Conservation (phyloP, 2,113 vertebrate genomes). For the Thryonomys swinderianus region DNA sequence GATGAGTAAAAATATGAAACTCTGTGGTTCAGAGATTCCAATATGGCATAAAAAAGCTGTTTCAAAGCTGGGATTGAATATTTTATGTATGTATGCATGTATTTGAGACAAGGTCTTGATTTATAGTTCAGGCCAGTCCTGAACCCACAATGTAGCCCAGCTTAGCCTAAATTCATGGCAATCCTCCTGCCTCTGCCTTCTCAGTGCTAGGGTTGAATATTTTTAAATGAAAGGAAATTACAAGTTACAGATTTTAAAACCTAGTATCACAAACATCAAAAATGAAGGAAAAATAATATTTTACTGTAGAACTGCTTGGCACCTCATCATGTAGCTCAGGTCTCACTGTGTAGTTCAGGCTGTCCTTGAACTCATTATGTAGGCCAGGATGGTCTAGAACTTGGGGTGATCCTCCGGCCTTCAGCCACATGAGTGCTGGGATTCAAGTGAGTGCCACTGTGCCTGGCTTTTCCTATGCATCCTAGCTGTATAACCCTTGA, state of each 20-base stretch:
- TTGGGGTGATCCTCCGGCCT: neutral
- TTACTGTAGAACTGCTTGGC: neutral
- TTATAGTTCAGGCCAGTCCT: too few species aligned
- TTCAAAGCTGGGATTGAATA: neutral
- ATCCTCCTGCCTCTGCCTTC: too few species aligned
- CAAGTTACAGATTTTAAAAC: neutral
- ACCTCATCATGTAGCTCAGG: neutral
- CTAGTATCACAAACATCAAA: neutral
- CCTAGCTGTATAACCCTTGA: neutral
- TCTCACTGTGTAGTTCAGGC: neutral
- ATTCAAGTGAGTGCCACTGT: neutral
- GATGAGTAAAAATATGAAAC: neutral
- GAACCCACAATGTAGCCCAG: too few species aligned
- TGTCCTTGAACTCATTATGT: neutral
- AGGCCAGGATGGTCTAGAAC: neutral
- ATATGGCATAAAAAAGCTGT: neutral
- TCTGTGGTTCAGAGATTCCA: neutral
- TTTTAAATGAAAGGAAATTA: neutral
- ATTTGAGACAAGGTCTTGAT: too few species aligned
- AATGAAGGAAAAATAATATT: neutral
- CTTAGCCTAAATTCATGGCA: too few species aligned
- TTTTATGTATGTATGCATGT: too few species aligned
- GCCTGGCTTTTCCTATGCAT: neutral
- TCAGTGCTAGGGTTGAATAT: too few species aligned
- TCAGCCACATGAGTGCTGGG: neutral